Evolutionary conservation across 2,797 vertebrate genomes (phyloP).

Genomic region (Alauda arvensis): DNA sequence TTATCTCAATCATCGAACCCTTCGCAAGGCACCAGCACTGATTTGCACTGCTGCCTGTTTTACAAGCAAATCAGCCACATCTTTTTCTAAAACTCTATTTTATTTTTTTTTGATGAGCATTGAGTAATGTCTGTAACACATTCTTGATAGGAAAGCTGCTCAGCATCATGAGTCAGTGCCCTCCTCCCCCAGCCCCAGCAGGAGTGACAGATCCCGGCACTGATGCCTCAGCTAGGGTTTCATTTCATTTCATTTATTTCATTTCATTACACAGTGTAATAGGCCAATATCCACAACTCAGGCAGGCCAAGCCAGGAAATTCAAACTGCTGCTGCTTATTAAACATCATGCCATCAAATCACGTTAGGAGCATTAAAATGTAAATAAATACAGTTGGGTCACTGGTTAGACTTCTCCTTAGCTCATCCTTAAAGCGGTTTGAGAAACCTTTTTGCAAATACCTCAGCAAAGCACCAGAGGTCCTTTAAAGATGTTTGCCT

Average conservation of each 20-base stretch:
- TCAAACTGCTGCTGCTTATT: constrained; percentile 9
- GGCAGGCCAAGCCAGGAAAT: background rate
- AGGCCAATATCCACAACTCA: background rate
- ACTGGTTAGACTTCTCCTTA: constrained; percentile 3
- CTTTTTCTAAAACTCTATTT: background rate
- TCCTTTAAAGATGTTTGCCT: background rate
- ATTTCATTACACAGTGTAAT: background rate
- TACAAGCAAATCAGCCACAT: background rate
- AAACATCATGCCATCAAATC: background rate
- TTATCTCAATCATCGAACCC: background rate
- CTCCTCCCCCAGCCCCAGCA: background rate
- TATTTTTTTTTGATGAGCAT: background rate
- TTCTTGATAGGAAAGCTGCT: background rate
- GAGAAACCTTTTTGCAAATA: constrained; percentile 1
- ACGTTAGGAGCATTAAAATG: background rate
- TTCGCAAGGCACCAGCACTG: background rate
- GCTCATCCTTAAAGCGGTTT: background rate
- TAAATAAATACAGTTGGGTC: background rate
- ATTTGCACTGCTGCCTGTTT: background rate
- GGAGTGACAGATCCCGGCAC: background rate
- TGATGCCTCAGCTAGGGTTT: background rate
- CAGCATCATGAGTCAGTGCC: background rate
- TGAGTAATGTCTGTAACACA: background rate
- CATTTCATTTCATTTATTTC: background rate
- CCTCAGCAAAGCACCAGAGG: background rate